phyloP scores from a whole-genome alignment of 2,113 vertebrate species.

The Nasalis larvatus region DNA sequence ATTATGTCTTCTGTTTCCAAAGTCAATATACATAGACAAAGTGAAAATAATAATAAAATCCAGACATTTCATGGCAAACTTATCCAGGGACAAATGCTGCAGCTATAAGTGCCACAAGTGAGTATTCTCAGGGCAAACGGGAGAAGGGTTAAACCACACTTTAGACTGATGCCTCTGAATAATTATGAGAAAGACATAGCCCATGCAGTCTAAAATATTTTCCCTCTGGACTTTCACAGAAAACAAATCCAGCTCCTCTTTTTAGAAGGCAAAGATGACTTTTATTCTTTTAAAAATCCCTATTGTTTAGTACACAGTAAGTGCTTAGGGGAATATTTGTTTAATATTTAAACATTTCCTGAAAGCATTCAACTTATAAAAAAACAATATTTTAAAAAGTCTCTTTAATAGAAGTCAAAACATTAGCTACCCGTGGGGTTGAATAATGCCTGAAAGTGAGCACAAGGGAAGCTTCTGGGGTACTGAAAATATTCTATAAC shows the following conservation, averaged over 20 bases:
- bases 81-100: too few species aligned
- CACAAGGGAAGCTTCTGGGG: background rate
- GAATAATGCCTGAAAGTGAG: background rate
- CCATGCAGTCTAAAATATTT: background rate
- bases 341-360: background rate
- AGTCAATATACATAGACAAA: too few species aligned
- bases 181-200: background rate
- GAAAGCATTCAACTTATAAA: background rate
- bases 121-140: too few species aligned
- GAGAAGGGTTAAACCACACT: too few species aligned
- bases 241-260: background rate
- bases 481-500: background rate
- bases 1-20: too few species aligned
- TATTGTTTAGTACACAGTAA: background rate
- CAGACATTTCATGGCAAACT: too few species aligned
- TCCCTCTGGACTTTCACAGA: background rate
- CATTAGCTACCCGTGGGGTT: background rate
- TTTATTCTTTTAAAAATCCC: background rate
- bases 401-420: background rate
- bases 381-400: background rate
- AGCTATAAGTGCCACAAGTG: too few species aligned
- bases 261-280: background rate
- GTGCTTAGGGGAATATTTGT: background rate
- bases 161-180: too few species aligned
- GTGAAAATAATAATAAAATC: too few species aligned